Conservation (phyloP, 2,797 vertebrate genomes). For the Artibeus lituratus region DNA sequence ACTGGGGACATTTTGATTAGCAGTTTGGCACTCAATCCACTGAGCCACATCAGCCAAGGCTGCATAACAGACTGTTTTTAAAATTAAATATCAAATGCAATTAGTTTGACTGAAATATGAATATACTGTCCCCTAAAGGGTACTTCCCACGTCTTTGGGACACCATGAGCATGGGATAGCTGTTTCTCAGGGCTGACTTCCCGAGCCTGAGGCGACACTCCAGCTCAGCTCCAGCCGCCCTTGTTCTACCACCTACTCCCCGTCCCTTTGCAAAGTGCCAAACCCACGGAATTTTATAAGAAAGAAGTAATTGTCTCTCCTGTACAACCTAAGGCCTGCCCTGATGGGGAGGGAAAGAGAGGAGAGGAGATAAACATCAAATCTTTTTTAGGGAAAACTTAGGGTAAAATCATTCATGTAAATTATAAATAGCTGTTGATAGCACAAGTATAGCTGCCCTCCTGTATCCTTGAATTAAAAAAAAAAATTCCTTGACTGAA, state of each 20-base stretch:
- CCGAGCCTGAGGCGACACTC: neutral
- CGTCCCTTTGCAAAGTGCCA: fast-evolving
- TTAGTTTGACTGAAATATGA: neutral
- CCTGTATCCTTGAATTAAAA: neutral
- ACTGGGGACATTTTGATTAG: too few relatives aligned
- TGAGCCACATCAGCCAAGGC: too few relatives aligned
- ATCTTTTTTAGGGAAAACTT: neutral
- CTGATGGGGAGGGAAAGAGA: neutral
- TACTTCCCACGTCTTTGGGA: fast-evolving
- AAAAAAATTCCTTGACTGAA: neutral
- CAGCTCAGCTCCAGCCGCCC: neutral
- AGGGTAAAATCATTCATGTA: neutral
- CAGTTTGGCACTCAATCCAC: too few relatives aligned
- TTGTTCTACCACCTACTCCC: neutral
- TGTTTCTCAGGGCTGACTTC: neutral
- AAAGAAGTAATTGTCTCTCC: conserved; percentile 23
- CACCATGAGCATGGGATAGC: neutral
- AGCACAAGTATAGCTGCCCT: neutral
- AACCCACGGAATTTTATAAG: neutral
- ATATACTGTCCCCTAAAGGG: neutral
- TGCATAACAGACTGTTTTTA: neutral
- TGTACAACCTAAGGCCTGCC: neutral
- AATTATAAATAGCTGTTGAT: neutral
- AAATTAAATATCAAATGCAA: neutral
- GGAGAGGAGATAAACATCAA: neutral